phyloP scores from a whole-genome alignment of 2,113 vertebrate species.

The Chauna torquata region DNA sequence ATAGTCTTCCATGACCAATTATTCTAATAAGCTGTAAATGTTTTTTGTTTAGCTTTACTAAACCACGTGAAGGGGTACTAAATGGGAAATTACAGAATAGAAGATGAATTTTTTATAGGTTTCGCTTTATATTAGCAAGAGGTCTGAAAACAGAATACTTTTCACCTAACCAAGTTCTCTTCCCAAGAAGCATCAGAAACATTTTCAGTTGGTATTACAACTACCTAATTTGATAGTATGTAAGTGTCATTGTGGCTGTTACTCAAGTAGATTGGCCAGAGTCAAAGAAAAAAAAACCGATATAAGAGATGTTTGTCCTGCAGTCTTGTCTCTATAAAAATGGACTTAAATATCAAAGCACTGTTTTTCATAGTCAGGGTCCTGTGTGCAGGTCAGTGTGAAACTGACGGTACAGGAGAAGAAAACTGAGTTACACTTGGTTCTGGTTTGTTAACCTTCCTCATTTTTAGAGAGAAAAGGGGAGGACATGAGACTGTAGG shows the following conservation, averaged over 20 bases:
- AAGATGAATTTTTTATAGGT: rapidly evolving
- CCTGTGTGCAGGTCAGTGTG: neutral
- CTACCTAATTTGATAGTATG: neutral
- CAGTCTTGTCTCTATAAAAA: neutral
- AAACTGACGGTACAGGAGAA: neutral
- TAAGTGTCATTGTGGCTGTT: too few species aligned
- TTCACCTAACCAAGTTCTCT: neutral
- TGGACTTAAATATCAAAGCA: neutral
- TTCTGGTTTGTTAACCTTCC: conserved; percentile 23
- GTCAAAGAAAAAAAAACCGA: neutral
- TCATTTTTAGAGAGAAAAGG: conserved; percentile 11
- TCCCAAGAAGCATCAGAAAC: neutral
- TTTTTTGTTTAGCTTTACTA: neutral
- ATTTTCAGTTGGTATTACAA: neutral
- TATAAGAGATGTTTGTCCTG: neutral
- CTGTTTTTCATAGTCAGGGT: neutral
- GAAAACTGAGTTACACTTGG: neutral
- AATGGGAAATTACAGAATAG: neutral
- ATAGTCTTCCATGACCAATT: rapidly evolving
- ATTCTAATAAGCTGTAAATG: neutral
- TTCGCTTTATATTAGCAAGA: neutral
- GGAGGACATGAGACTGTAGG: neutral
- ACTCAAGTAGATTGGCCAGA: too few species aligned
- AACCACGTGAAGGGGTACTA: neutral
- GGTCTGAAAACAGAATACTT: neutral